These are phyloP conservation scores for Chrysaora quinquecirrha DNA, from an alignment of 30 jellyfish, hydroid and myxozoan genomes.

Conservation along the genomic window DNA sequence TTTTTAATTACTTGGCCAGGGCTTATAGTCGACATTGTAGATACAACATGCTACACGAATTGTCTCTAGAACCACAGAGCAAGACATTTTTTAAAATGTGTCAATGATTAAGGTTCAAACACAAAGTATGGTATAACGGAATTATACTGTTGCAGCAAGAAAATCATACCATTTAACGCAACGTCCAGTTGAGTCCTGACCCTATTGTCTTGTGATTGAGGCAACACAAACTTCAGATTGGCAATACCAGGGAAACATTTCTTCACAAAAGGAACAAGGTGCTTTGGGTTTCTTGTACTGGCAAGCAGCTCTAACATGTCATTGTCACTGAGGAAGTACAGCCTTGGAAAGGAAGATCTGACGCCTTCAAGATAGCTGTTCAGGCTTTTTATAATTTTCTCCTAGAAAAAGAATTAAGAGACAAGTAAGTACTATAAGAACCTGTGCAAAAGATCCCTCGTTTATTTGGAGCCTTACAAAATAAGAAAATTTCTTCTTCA, in stretches of 20 bases:
- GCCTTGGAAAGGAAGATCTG: slow-evolving; percentile 70
- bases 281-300: slow-evolving; percentile 59
- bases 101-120: too few species aligned
- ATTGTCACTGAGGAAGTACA: slow-evolving; percentile 74
- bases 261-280: slow-evolving; percentile 73
- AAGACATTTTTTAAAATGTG: too few species aligned
- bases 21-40: too few species aligned
- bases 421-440: too few species aligned
- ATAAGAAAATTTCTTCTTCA: too few species aligned
- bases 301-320: slow-evolving; percentile 83
- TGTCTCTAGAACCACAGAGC: too few species aligned
- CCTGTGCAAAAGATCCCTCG: too few species aligned
- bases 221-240: slow-evolving; percentile 74
- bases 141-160: too few species aligned
- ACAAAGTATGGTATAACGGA: too few species aligned
- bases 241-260: slow-evolving; percentile 80
- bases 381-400: slow-evolving; percentile 50
- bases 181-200: slow-evolving; percentile 64
- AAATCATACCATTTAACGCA: slow-evolving; percentile 73
- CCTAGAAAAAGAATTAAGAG: slow-evolving; percentile 46
- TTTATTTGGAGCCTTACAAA: too few species aligned
- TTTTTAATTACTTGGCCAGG: too few species aligned
- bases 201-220: slow-evolving; percentile 43
- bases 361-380: slow-evolving; percentile 55
- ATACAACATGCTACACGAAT: too few species aligned